These are phyloP conservation scores for Dreissena rostriformis DNA, from an alignment of 1,140 invertebrate genomes.

Conservation along the genomic window DNA sequence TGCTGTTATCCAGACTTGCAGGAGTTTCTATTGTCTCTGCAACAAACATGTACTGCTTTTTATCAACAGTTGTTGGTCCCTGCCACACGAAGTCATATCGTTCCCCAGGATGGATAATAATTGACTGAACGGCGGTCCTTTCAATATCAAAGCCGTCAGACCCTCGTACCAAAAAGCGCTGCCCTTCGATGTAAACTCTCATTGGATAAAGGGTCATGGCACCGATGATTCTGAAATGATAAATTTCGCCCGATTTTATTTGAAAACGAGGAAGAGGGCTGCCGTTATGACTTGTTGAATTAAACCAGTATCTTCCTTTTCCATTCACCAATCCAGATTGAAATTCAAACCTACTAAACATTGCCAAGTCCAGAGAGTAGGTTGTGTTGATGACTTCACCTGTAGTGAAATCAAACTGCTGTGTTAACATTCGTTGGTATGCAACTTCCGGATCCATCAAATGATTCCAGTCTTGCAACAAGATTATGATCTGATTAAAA, in stretches of 20 bases:
- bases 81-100: conserved; percentile 90
- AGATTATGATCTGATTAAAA: conserved; percentile 37
- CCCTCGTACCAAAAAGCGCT: conserved; percentile 83
- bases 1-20: not conserved
- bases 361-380: conserved; percentile 9
- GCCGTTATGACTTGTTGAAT: conserved; percentile 84
- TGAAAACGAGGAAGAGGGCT: conserved; percentile 59
- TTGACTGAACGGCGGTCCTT: conserved; percentile 83
- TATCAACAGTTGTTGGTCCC: conserved; percentile 75
- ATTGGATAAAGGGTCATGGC: conserved; percentile 56
- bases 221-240: conserved; percentile 63
- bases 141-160: conserved; percentile 91
- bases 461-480: conserved; percentile 68
- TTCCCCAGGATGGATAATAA: conserved; percentile 84
- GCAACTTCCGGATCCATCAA: conserved; percentile 59
- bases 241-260: conserved; percentile 37
- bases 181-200: conserved; percentile 86
- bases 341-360: conserved; percentile 52
- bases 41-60: not conserved
- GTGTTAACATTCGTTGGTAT: conserved; percentile 60
- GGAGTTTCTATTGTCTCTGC: conserved; percentile 30
- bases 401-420: conserved; percentile 30
- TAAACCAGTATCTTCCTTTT: conserved; percentile 52
- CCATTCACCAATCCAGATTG: conserved; percentile 61
- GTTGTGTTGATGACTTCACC: not conserved